Evolutionary conservation across 64 coral and sea anemone species (phyloP).

Genomic region (Exaiptasia diaphana): DNA sequence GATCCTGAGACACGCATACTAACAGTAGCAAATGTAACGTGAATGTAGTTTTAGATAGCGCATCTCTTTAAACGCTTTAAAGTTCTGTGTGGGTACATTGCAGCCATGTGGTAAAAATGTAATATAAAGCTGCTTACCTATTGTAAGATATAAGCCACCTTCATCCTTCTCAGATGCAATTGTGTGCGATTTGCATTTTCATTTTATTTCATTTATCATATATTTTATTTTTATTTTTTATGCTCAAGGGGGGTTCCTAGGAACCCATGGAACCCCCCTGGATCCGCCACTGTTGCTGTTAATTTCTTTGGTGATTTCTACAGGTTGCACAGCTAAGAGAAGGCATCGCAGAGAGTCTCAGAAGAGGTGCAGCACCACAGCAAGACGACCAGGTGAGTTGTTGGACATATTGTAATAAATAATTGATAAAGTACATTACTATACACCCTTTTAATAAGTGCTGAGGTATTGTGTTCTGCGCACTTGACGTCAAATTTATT

Average conservation of each 20-base stretch:
- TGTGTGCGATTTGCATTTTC: not conserved
- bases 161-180: not conserved
- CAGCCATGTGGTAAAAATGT: no score
- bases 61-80: no score
- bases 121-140: no score
- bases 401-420: not conserved
- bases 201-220: not conserved
- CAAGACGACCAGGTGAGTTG: not conserved
- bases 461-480: not conserved
- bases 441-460: not conserved
- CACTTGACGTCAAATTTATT: not conserved
- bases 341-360: not conserved
- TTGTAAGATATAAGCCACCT: not conserved
- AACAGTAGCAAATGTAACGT: no score
- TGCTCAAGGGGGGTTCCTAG: no score
- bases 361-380: not conserved
- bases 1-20: no score
- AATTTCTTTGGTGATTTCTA: not conserved
- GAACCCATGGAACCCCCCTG: no score
- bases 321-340: slow-evolving; percentile 5
- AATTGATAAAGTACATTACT: not conserved
- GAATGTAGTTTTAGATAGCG: no score
- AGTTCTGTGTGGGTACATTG: no score
- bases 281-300: no score
- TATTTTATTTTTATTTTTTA: not conserved